A percentile compares a stretch with the other conserved stretches of the same genome.
These are phyloP conservation scores for Menidia menidia DNA, from an alignment of 2,797 vertebrate species.

Conservation along the genomic window DNA sequence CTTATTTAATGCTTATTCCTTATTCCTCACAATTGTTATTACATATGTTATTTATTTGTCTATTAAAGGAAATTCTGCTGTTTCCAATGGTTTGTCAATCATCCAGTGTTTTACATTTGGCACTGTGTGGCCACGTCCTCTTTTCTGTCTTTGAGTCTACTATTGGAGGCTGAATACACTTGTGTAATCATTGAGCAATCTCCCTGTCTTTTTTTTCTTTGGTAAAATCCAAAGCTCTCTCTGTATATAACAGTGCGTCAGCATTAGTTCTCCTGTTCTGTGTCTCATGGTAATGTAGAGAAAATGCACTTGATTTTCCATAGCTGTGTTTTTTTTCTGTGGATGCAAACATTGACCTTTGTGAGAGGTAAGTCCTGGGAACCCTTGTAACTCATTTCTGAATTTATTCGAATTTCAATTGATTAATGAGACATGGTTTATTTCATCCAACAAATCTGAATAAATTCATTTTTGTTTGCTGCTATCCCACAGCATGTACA, in stretches of 20 bases:
- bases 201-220: not conserved
- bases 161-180: conserved; percentile 39
- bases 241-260: conserved; percentile 18
- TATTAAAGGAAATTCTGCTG: not conserved
- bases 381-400: no score
- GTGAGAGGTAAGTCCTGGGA: conserved; percentile 62
- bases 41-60: not conserved
- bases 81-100: not conserved
- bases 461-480: not conserved
- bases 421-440: not conserved
- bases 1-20: not conserved
- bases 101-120: not conserved
- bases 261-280: conserved; percentile 19
- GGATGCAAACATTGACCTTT: conserved; percentile 43
- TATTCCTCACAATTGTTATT: not conserved
- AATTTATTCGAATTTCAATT: not conserved
- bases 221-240: conserved; percentile 17
- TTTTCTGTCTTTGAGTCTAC: not conserved
- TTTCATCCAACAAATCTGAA: not conserved
- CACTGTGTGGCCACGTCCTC: conserved; percentile 10
- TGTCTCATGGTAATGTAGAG: conserved; percentile 17
- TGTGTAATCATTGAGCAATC: conserved; percentile 58
- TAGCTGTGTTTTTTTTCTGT: conserved; percentile 54
- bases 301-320: conserved; percentile 52
- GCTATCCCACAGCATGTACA: conserved; percentile 42